Conservation (phyloP, 2,113 vertebrate species). For the Junco hyemalis region DNA sequence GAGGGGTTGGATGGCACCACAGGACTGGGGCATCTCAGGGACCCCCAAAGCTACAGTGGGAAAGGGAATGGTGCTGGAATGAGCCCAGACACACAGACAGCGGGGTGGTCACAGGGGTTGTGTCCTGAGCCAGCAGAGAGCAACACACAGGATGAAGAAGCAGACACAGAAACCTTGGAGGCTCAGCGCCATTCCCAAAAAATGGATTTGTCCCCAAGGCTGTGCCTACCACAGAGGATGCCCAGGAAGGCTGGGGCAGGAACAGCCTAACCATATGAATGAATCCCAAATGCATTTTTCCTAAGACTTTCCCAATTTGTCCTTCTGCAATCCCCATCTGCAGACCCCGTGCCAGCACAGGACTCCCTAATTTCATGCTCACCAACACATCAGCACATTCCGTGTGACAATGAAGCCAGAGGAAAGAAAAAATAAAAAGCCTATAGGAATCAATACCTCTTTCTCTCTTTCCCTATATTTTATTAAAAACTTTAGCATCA, state of each 20-base stretch:
- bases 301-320: background rate
- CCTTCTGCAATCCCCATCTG: background rate
- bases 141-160: accelerated
- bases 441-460: slow-evolving; percentile 26
- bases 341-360: background rate
- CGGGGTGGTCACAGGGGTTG: accelerated
- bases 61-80: background rate
- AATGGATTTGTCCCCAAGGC: background rate
- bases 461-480: slow-evolving; percentile 45
- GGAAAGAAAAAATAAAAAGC: background rate
- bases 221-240: background rate
- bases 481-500: slow-evolving; percentile 66
- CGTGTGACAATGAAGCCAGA: background rate
- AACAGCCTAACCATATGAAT: accelerated
- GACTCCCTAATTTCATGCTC: background rate
- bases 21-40: accelerated
- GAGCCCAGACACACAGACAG: background rate
- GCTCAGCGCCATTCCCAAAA: background rate
- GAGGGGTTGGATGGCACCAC: background rate
- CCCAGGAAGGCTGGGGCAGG: background rate
- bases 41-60: background rate
- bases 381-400: background rate
- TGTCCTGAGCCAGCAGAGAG: background rate
- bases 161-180: background rate
- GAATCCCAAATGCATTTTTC: background rate